Evolutionary conservation across 2,797 vertebrate genomes (phyloP).

Genomic region (Alosa sapidissima): DNA sequence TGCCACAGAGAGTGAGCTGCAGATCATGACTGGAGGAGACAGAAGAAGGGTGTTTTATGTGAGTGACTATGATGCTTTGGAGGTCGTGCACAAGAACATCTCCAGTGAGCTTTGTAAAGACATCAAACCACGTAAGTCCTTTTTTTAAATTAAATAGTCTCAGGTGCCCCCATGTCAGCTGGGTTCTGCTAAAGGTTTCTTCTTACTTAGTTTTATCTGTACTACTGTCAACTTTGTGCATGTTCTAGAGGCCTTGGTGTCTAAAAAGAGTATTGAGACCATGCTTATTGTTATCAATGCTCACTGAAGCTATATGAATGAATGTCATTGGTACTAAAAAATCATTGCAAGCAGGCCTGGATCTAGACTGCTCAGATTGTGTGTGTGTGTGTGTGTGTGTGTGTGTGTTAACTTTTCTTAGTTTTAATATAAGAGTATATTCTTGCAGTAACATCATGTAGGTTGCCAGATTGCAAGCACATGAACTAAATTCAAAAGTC

Average conservation of each 20-base stretch:
- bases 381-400: too few relatives aligned
- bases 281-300: neutral
- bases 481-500: neutral
- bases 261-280: neutral
- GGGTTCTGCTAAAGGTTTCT: neutral
- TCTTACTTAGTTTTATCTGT: neutral
- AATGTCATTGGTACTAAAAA: neutral
- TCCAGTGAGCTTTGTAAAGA: slow-evolving; percentile 64
- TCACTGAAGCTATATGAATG: neutral
- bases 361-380: too few relatives aligned
- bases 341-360: too few relatives aligned
- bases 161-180: too few relatives aligned
- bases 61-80: slow-evolving; percentile 65
- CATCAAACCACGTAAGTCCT: slow-evolving; percentile 74
- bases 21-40: slow-evolving; percentile 63
- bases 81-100: slow-evolving; percentile 69
- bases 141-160: neutral
- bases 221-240: neutral
- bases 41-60: slow-evolving; percentile 68
- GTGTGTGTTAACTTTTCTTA: too few relatives aligned
- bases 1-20: slow-evolving; percentile 64
- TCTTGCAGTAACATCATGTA: too few relatives aligned
- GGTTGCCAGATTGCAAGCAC: too few relatives aligned
- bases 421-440: too few relatives aligned
- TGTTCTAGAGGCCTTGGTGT: neutral